Evolutionary conservation across 2,113 vertebrate species (phyloP).

Genomic region (human): DNA sequence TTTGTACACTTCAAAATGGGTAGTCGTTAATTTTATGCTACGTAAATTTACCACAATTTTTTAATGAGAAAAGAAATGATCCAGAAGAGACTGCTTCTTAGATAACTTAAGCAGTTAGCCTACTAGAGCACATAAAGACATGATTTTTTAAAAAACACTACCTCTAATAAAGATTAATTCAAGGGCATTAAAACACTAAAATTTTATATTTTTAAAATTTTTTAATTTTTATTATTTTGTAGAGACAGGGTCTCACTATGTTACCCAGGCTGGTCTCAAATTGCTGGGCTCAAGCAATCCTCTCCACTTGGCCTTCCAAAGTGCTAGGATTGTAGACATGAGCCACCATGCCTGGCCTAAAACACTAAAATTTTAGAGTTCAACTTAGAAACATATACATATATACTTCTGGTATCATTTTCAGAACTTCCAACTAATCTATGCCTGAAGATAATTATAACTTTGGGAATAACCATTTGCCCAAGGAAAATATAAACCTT

Average conservation of each 20-base stretch:
- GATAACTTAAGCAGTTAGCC: constrained; percentile 23
- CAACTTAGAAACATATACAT: constrained; percentile 31
- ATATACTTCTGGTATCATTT: neutral
- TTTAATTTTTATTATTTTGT: no score
- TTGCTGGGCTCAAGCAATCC: no score
- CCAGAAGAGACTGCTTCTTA: neutral
- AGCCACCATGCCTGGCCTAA: neutral
- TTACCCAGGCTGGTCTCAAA: no score
- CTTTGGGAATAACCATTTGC: neutral
- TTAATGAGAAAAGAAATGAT: neutral
- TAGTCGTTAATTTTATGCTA: neutral
- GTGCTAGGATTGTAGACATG: no score
- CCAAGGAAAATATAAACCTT: no score
- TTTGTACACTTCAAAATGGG: neutral
- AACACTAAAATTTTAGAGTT: constrained; percentile 44
- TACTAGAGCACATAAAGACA: neutral
- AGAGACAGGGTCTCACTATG: no score
- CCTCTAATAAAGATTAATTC: neutral
- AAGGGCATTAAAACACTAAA: neutral
- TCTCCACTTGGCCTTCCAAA: no score
- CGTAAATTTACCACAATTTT: neutral
- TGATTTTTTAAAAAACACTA: neutral
- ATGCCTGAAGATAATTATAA: neutral
- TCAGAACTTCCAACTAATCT: constrained; percentile 33
- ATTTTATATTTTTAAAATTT: no score